Base-by-base conservation (phyloP, 2,888 invertebrate genomes). In the Drosophila siamana region DNA sequence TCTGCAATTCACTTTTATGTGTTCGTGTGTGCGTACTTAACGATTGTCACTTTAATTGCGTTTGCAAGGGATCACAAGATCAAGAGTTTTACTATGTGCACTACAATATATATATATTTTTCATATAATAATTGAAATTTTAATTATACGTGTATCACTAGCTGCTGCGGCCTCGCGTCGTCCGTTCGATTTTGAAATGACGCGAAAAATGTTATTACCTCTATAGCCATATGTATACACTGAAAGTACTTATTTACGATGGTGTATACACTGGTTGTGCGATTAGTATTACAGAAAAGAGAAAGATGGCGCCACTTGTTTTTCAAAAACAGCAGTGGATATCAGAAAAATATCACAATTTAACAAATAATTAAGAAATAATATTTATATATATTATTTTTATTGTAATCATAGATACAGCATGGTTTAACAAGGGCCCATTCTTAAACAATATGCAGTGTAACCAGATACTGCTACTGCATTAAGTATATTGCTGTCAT, bases 171-270 rank as follows among this genome's bases (percentile, higher is more conserved):
- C 36, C 57, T 61, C 52, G 80, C 73, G 62, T 69, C 62, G 66
- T 62, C 78, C 78, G 78, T 78, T 78, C 73, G 15, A 48, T 69
- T 78, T 78, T 67, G 55, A 78, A 71, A 69, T 66, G 61, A 63
- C 59, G 80, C 64, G 61, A 60, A 73, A 70, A 64, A 24, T 43
- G 19, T 59, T 63, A 33, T 52, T 56, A 0, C 1, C 41, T 40
- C 41, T 7, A 3, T 2, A 8, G 0, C 1, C 8, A n/a, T 56
- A 33, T 40, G 77, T 41, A 72, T 36, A 77, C 74, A 74, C 72
- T 72, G 38, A 6, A 6, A 19, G n/a, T 8, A 4, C 6, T 7
- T 26, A 22, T 40, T 44, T n/a, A 7, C 16, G 5, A 0, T n/a
- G n/a, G 8, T 52, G 60, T 26, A 44, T 36, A 44, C 60, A 74